Percentiles rank a stretch among this genome's conserved stretches.
Conservation (phyloP, 2,888 invertebrate genomes). For the Pandemis cinnamomeana region DNA sequence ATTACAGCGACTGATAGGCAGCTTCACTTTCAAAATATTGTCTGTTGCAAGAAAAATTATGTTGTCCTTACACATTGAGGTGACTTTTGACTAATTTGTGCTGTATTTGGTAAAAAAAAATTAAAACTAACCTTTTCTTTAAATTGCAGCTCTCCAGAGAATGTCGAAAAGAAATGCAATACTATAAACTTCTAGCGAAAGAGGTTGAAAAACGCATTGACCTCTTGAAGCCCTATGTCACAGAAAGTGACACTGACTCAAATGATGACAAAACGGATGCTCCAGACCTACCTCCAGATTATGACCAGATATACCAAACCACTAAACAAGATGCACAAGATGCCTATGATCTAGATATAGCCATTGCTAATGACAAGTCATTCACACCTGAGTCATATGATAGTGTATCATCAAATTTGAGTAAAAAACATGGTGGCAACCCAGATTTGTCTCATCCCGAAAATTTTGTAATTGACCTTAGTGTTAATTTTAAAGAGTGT, state of each 20-base stretch:
- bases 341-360: conserved; percentile 48
- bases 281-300: conserved; percentile 66
- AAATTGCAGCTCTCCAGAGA: conserved; percentile 86
- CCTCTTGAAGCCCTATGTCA: conserved; percentile 69
- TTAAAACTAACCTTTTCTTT: conserved; percentile 40
- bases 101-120: conserved; percentile 11
- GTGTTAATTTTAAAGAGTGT: conserved; percentile 62
- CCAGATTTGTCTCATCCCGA: conserved; percentile 51
- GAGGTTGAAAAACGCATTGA: conserved; percentile 85
- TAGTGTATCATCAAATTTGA: conserved; percentile 51
- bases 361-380: conserved; percentile 44
- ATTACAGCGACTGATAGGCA: conserved; percentile 3
- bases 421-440: conserved; percentile 46
- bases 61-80: conserved; percentile 40
- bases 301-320: conserved; percentile 57
- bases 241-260: conserved; percentile 60
- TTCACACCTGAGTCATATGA: conserved; percentile 45
- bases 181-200: conserved; percentile 87
- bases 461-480: conserved; percentile 67
- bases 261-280: conserved; percentile 64
- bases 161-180: conserved; percentile 86
- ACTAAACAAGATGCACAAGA: conserved; percentile 48
- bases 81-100: conserved; percentile 40
- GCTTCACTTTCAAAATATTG: conserved; percentile 6
- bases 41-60: conserved; percentile 16